A percentile compares a stretch with the other conserved stretches of the same genome.
Conservation (phyloP, 2,888 invertebrate genomes). For the Agonopterix alstromeriana region DNA sequence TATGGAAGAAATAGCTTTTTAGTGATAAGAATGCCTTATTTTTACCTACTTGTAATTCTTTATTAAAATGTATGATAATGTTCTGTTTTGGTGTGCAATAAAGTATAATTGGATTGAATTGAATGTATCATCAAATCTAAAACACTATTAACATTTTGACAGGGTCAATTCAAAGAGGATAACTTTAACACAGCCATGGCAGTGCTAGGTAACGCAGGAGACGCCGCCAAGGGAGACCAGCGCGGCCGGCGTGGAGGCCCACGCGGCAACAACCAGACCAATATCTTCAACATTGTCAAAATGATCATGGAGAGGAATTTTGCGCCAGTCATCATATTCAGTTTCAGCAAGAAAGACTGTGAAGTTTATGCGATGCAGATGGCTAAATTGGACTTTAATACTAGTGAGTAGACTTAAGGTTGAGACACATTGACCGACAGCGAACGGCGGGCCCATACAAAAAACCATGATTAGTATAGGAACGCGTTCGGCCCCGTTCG, state of each 20-base stretch:
- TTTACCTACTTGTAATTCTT: no score
- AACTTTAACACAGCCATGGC: slow-evolving; percentile 99
- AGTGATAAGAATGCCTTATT: no score
- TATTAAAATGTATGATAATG: no score
- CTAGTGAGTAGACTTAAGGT: slow-evolving; percentile 72
- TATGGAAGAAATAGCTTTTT: no score
- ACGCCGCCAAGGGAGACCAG: slow-evolving; percentile 88
- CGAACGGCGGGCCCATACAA: no score
- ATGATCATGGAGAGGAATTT: slow-evolving; percentile 99
- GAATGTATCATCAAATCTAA: no score
- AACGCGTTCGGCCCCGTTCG: no score
- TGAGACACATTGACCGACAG: no score
- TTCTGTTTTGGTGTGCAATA: no score
- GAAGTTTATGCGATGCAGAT: slow-evolving; percentile 97
- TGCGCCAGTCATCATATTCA: slow-evolving; percentile 98
- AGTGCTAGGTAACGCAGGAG: slow-evolving; percentile 87
- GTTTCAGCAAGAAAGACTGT: slow-evolving; percentile 99
- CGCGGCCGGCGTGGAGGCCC: slow-evolving; percentile 86
- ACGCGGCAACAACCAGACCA: slow-evolving; percentile 79
- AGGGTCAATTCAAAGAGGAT: slow-evolving; percentile 97
- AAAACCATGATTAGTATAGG: no score
- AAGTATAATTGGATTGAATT: no score
- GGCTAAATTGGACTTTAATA: slow-evolving; percentile 97
- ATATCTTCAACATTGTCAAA: slow-evolving; percentile 97
- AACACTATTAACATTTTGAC: background rate